Conservation (phyloP, 2,888 invertebrate species). For the Halictus quadricinctus region DNA sequence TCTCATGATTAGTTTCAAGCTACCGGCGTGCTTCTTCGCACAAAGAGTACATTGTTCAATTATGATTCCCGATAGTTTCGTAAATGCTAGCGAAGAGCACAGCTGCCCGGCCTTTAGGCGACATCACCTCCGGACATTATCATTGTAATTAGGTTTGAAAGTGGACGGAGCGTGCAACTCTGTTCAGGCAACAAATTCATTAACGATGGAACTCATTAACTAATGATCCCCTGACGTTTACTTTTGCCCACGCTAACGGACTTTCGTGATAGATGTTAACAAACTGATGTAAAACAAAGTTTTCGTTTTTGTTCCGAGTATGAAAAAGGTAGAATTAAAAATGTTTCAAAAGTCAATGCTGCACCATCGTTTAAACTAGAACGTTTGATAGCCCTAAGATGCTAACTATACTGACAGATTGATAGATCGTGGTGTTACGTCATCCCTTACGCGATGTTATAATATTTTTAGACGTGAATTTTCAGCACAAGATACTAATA, state of each 20-base stretch:
- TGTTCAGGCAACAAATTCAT: conserved; percentile 14
- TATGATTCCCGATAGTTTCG: background rate
- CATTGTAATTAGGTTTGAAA: conserved; percentile 44
- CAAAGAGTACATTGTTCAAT: conserved; percentile 21
- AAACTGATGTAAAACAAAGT: background rate
- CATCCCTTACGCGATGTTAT: background rate
- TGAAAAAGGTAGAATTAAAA: background rate
- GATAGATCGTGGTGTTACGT: background rate
- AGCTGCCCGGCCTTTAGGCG: background rate
- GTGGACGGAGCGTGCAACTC: background rate
- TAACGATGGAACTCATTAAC: conserved; percentile 10
- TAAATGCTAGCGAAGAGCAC: background rate
- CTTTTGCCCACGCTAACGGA: background rate
- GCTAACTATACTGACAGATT: background rate
- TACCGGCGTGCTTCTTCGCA: background rate
- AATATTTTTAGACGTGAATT: background rate
- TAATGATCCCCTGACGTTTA: conserved; percentile 1
- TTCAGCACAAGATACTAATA: background rate
- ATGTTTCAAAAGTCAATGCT: too few species aligned
- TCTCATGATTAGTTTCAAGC: background rate
- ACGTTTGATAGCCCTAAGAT: background rate
- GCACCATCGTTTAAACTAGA: background rate
- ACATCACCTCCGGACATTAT: conserved; percentile 36
- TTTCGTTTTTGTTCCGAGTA: background rate
- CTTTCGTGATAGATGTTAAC: background rate